Percentiles rank a stretch among this genome's conserved stretches.
phyloP scores from a whole-genome alignment of 2,797 vertebrate genomes.

The Lithobates sylvaticus region DNA sequence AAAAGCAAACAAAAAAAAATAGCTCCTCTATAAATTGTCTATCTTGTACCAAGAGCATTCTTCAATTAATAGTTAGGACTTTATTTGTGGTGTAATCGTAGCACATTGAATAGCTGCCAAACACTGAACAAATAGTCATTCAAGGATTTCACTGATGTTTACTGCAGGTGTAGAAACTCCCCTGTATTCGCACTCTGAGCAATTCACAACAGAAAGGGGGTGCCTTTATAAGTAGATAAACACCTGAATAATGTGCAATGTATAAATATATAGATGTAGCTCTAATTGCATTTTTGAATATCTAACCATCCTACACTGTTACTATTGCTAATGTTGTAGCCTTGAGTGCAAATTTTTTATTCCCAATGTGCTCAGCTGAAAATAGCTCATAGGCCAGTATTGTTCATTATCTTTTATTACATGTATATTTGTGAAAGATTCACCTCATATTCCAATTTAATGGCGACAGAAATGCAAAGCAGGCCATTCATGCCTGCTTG shows the following conservation, averaged over 20 bases:
- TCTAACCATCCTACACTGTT: not conserved
- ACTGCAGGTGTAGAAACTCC: not conserved
- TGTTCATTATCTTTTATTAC: conserved; percentile 43
- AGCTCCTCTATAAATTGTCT: no score
- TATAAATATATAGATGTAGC: not conserved
- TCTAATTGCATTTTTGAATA: not conserved
- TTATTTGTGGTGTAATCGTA: not conserved
- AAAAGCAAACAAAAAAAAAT: no score
- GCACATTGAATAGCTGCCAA: not conserved
- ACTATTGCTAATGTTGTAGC: not conserved
- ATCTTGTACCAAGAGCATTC: not conserved
- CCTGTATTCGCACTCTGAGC: not conserved
- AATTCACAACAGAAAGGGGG: not conserved
- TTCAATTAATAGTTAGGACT: not conserved
- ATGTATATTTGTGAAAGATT: conserved; percentile 20
- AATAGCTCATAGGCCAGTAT: conserved; percentile 19
- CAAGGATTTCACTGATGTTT: not conserved
- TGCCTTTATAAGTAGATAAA: not conserved
- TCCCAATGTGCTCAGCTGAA: conserved; percentile 11
- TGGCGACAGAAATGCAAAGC: conserved; percentile 46
- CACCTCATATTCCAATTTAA: conserved; percentile 48
- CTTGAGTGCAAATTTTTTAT: not conserved
- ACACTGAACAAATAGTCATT: not conserved
- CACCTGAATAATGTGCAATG: not conserved
- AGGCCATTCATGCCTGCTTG: conserved; percentile 26